A percentile compares a stretch with the other conserved stretches of the same genome.
These are phyloP conservation scores for Didymodactylos carnosus DNA, from an alignment of 2,888 invertebrate genomes.

Conservation along the genomic window DNA sequence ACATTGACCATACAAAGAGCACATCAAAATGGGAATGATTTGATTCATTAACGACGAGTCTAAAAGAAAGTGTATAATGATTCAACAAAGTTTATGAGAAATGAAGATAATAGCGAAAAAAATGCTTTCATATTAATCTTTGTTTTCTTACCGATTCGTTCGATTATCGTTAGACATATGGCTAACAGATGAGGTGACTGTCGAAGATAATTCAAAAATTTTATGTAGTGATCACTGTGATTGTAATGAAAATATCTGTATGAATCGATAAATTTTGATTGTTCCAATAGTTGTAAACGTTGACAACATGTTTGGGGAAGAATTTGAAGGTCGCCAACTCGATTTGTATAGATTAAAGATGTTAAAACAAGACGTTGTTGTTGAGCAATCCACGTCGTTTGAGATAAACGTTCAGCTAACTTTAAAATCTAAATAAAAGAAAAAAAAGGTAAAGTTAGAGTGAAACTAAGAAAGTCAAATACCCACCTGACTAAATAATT, in stretches of 20 bases:
- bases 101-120: slow-evolving; percentile 20
- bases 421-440: slow-evolving; percentile 3
- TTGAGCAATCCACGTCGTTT: slow-evolving; percentile 4
- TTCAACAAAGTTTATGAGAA: slow-evolving; percentile 14
- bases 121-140: slow-evolving; percentile 17
- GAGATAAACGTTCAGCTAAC: slow-evolving; percentile 3
- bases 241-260: slow-evolving; percentile 61
- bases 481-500: slow-evolving; percentile 5
- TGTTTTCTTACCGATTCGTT: slow-evolving; percentile 36
- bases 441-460: not conserved
- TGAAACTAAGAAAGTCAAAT: not conserved
- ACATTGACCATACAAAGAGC: slow-evolving; percentile 53
- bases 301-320: slow-evolving; percentile 17
- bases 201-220: slow-evolving; percentile 48
- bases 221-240: slow-evolving; percentile 48
- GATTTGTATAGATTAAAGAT: slow-evolving; percentile 1
- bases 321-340: not conserved
- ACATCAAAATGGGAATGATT: slow-evolving; percentile 42
- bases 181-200: slow-evolving; percentile 52
- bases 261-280: slow-evolving; percentile 48
- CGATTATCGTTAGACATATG: slow-evolving; percentile 47
- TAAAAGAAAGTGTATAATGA: no score
- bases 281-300: slow-evolving; percentile 18
- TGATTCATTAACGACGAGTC: slow-evolving; percentile 31
- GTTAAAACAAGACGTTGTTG: slow-evolving; percentile 5